Evolutionary conservation across 2,888 invertebrate genomes (phyloP), one percentile per base, ranked within the genome.

Genomic region (Brenthis hecate): DNA sequence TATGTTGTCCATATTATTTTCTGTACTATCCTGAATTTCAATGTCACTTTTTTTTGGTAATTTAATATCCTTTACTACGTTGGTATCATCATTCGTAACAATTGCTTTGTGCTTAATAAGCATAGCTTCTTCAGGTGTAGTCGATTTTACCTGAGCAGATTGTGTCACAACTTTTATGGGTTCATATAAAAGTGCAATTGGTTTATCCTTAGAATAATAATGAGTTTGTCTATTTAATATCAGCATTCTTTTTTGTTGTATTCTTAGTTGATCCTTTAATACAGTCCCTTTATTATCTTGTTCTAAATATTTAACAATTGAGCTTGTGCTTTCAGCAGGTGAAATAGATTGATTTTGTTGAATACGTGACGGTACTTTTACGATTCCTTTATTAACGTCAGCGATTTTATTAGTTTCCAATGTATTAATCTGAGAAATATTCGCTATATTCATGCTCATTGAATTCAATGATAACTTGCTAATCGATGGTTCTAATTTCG

Each of bases 131-230:
- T 50, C 16, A 47, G 28, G 19, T 11, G 56, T 54, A 2, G 13
- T 13, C 36, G 16, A 13, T 3, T 43, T 54, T 62, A 53, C 11
- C 14, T 54, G 32, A 48, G 50, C 62, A 54, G 56, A 55, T 56
- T 58, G 13, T 43, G 67, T 72, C 53, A 36, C 32, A 14, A n/a
- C 19, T 56, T 69, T 66, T 53, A 77, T 71, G 36, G 88, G 84
- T 50, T 75, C 69, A 74, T 87, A 90, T 14, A 76, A 74, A 48
- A 92, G 77, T 13, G 89, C 80, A 68, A 91, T 92, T 0, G 85
- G 78, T 56, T 81, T 77, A 51, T 76, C 71, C 55, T 75, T 72
- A 68, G 76, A 82, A 19, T 72, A 71, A 74, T 84, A 80, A 54
- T 70, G 77, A 65, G 83, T 77, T 74, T 83, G 77, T 74, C 89